Conservation (phyloP, 1,140 invertebrate species). For the Drosophila ironensis region DNA sequence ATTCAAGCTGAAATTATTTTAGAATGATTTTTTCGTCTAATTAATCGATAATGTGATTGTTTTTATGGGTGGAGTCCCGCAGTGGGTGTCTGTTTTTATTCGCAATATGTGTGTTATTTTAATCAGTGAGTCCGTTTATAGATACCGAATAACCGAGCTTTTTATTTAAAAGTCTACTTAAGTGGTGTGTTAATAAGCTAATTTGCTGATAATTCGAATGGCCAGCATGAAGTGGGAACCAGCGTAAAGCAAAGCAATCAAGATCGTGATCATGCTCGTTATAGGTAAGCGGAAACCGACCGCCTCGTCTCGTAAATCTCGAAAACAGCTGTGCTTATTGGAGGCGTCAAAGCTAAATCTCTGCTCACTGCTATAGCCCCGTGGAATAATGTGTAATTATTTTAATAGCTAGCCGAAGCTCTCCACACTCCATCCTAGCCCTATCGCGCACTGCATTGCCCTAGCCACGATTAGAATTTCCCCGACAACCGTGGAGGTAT, state of each 20-base stretch:
- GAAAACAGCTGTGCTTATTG: constrained; percentile 22
- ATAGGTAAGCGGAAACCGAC: constrained; percentile 15
- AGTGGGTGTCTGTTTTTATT: neutral
- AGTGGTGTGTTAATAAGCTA: constrained; percentile 26
- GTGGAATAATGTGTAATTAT: constrained; percentile 57
- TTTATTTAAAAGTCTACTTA: constrained; percentile 6
- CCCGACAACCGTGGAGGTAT: constrained; percentile 18
- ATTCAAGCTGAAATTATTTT: neutral
- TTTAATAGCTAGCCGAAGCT: constrained; percentile 83
- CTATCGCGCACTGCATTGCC: neutral
- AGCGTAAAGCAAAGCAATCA: constrained; percentile 6
- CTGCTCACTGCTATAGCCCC: constrained; percentile 23
- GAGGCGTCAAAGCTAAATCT: constrained; percentile 22
- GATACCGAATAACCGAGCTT: constrained; percentile 1
- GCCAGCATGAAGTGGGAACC: constrained; percentile 21
- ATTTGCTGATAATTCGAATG: constrained; percentile 15
- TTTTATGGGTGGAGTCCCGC: neutral
- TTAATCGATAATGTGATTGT: neutral
- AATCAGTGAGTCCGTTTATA: constrained; percentile 2
- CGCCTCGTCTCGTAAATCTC: constrained; percentile 11
- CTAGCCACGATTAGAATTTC: constrained; percentile 45
- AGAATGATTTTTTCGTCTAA: neutral
- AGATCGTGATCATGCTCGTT: constrained; percentile 15
- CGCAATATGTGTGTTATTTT: neutral
- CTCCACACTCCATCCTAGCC: constrained; percentile 9